Evolutionary conservation across 2,888 invertebrate genomes (phyloP).

Genomic region (Agrypnus murinus): DNA sequence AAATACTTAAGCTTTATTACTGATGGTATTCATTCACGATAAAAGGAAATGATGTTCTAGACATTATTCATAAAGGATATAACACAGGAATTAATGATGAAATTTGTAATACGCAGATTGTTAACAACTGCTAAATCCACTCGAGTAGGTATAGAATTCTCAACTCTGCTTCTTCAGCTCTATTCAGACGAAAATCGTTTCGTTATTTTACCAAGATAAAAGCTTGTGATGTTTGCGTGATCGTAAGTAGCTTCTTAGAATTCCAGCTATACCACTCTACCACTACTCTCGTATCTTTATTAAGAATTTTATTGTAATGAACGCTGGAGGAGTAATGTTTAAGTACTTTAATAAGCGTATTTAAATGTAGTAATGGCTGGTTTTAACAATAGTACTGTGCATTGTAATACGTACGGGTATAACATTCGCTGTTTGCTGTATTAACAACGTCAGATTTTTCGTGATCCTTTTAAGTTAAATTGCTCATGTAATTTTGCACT

Average conservation of each 20-base stretch:
- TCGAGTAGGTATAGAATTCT: slow-evolving; percentile 46
- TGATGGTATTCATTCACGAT: slow-evolving; percentile 31
- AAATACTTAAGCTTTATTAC: slow-evolving; percentile 40
- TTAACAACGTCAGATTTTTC: too few relatives aligned
- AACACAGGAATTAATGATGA: slow-evolving; percentile 49
- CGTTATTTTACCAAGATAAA: slow-evolving; percentile 39
- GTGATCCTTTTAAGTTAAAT: too few relatives aligned
- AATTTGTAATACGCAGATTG: slow-evolving; percentile 53
- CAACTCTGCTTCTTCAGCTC: slow-evolving; percentile 40
- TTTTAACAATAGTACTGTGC: not conserved
- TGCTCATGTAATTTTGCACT: too few relatives aligned
- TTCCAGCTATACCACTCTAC: slow-evolving; percentile 37
- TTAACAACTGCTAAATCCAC: slow-evolving; percentile 48
- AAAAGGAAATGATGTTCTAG: slow-evolving; percentile 43
- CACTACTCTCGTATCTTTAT: slow-evolving; percentile 28
- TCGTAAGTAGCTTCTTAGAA: slow-evolving; percentile 43
- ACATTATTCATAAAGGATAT: slow-evolving; percentile 45
- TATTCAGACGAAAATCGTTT: slow-evolving; percentile 41
- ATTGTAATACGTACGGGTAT: too few relatives aligned
- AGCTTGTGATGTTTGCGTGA: slow-evolving; percentile 43
- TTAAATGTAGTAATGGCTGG: slow-evolving; percentile 8
- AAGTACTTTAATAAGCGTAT: slow-evolving; percentile 26
- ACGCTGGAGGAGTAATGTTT: slow-evolving; percentile 2
- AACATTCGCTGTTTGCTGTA: too few relatives aligned
- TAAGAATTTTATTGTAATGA: slow-evolving; percentile 34